Evolutionary conservation across 2,797 vertebrate species (phyloP).

Genomic region (Phaenicophaeus curvirostris): DNA sequence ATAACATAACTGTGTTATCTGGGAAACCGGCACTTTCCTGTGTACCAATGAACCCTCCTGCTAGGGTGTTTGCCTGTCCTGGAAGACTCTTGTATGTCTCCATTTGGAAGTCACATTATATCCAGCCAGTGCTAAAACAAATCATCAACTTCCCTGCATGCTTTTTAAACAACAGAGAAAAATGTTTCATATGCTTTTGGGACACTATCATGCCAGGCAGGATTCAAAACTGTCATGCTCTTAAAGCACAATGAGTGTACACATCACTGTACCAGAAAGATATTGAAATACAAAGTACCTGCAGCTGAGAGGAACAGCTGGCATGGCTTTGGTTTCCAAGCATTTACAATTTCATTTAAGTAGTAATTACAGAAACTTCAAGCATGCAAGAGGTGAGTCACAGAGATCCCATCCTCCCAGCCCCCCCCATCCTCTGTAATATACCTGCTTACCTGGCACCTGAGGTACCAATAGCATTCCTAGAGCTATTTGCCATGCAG

Average conservation of each 20-base stretch:
- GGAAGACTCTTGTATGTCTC: background rate
- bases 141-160: background rate
- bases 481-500: background rate
- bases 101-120: background rate
- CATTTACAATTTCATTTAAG: background rate
- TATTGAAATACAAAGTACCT: background rate
- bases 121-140: background rate
- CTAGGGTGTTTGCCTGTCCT: background rate
- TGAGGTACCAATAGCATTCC: background rate
- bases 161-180: background rate
- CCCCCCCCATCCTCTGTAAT: background rate
- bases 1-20: too few species aligned
- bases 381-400: background rate
- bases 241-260: background rate
- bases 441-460: background rate
- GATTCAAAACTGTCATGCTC: background rate
- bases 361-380: background rate
- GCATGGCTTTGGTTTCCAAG: background rate
- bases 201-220: background rate
- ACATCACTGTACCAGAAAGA: accelerated
- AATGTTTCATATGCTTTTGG: background rate
- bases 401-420: background rate
- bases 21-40: background rate
- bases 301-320: background rate
- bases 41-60: accelerated